phyloP scores from a whole-genome alignment of 1,140 invertebrate species.

The Drosophila ercepeae region DNA sequence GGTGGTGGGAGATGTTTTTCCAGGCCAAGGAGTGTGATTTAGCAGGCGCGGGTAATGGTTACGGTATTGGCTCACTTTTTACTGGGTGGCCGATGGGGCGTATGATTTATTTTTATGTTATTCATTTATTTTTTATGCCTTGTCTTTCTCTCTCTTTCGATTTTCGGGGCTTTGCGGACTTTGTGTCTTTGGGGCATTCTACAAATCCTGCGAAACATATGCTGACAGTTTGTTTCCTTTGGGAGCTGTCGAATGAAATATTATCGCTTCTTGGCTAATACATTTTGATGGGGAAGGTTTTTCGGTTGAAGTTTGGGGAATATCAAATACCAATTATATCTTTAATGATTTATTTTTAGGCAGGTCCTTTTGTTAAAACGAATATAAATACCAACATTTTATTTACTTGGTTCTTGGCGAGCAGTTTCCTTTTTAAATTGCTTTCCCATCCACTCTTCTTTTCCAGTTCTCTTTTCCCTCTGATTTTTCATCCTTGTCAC shows the following conservation, averaged over 20 bases:
- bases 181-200: constrained; percentile 23
- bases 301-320: neutral
- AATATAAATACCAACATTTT: neutral
- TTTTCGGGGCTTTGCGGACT: constrained; percentile 11
- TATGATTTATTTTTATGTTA: constrained; percentile 80
- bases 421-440: constrained; percentile 38
- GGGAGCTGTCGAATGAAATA: constrained; percentile 16
- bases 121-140: constrained; percentile 66
- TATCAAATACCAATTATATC: neutral
- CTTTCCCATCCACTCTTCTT: constrained; percentile 26
- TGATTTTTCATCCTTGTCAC: constrained; percentile 36
- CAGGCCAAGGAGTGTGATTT: neutral
- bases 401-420: constrained; percentile 4
- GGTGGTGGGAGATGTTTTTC: neutral
- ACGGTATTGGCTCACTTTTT: constrained; percentile 67
- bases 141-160: constrained; percentile 4
- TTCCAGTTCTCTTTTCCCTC: constrained; percentile 17
- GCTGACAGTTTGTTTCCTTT: constrained; percentile 32
- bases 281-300: neutral
- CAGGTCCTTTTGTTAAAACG: neutral
- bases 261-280: constrained; percentile 12
- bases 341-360: neutral
- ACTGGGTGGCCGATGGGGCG: constrained; percentile 69
- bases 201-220: constrained; percentile 57
- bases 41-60: constrained; percentile 53